A percentile compares a stretch with the other conserved stretches of the same genome.
Conservation (phyloP, 2,888 invertebrate genomes). For the Brachynemurus nebulosus region DNA sequence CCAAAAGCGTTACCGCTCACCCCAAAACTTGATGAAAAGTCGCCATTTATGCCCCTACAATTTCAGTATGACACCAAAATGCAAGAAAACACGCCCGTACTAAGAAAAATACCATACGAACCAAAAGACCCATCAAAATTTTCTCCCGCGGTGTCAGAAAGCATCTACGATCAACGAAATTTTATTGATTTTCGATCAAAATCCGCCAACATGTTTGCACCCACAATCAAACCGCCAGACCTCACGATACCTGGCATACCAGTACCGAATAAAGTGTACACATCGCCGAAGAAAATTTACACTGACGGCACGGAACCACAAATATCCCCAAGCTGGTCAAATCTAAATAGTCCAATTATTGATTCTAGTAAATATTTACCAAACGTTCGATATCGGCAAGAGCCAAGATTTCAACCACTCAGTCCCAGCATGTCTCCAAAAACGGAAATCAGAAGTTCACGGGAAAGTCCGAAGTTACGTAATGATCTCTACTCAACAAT, state of each 20-base stretch:
- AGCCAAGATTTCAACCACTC: neutral
- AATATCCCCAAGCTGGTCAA: neutral
- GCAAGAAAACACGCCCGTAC: neutral
- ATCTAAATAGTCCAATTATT: neutral
- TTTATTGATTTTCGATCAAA: conserved; percentile 33
- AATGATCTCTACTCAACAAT: conserved; percentile 1
- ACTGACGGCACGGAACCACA: neutral
- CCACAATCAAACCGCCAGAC: conserved; percentile 30
- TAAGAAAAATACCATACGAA: conserved; percentile 3
- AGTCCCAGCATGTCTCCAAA: conserved; percentile 2
- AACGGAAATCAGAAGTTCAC: neutral
- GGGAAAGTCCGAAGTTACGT: neutral
- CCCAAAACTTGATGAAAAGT: conserved; percentile 4
- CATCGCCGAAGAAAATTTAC: conserved; percentile 8
- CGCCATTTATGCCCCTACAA: conserved; percentile 4
- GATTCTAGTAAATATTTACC: neutral
- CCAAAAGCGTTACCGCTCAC: conserved; percentile 13
- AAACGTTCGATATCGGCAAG: neutral
- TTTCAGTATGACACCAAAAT: neutral
- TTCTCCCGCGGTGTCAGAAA: conserved; percentile 9
- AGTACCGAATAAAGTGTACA: conserved; percentile 17
- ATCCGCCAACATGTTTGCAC: conserved; percentile 30
- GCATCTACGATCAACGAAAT: conserved; percentile 23
- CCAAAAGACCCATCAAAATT: conserved; percentile 9
- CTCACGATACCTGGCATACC: conserved; percentile 24